These are phyloP conservation scores for Stegostoma tigrinum DNA, from an alignment of 2,113 vertebrate genomes.

Conservation along the genomic window DNA sequence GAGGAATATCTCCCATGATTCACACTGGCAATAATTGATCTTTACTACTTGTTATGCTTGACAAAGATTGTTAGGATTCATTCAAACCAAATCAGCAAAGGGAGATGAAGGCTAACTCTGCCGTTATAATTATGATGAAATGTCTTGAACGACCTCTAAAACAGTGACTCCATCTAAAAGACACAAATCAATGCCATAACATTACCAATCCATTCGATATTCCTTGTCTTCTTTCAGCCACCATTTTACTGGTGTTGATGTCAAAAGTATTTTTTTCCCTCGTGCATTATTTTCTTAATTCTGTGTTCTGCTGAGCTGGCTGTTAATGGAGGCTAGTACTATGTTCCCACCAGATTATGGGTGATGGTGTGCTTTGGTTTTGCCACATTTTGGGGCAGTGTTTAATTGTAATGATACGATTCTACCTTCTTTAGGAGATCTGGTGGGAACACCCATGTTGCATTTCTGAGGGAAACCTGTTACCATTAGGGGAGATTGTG, in stretches of 20 bases:
- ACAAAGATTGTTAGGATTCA: slow-evolving; percentile 20
- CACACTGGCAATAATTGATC: not conserved
- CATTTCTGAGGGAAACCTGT: not conserved
- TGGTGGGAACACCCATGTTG: not conserved
- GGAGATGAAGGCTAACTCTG: not conserved
- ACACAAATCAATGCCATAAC: not conserved
- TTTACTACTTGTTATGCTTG: not conserved
- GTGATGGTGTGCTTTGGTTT: not conserved
- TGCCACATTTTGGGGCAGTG: not conserved
- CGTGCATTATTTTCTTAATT: not conserved
- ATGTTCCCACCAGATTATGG: not conserved
- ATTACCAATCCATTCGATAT: not conserved
- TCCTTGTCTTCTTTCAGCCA: not conserved
- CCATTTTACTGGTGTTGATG: too few species aligned
- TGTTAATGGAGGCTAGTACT: not conserved
- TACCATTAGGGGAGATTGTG: too few species aligned
- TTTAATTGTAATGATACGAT: not conserved
- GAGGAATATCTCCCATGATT: not conserved
- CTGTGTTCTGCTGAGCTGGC: not conserved
- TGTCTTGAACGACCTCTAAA: slow-evolving; percentile 10
- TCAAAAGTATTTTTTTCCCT: not conserved
- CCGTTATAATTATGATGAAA: not conserved
- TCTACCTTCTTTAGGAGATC: not conserved
- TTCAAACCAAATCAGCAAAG: slow-evolving; percentile 14
- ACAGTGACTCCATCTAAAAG: not conserved